These are phyloP conservation scores for Montifringilla adamsi DNA, from an alignment of 2,113 vertebrate genomes.

Conservation along the genomic window DNA sequence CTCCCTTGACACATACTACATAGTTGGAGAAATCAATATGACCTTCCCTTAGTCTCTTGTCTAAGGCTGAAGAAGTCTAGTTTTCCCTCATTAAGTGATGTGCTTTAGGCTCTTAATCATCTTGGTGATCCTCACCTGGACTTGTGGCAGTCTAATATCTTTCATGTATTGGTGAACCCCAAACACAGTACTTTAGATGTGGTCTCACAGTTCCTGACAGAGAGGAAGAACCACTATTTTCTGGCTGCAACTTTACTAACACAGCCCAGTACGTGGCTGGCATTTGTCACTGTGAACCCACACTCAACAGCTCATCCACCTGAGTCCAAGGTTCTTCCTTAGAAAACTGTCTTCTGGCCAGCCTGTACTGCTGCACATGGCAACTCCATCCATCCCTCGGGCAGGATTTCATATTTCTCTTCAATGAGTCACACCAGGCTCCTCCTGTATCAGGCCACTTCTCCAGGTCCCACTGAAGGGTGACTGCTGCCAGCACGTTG, in stretches of 20 bases:
- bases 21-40: background rate
- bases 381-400: background rate
- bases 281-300: background rate
- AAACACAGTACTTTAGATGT: background rate
- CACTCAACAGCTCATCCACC: background rate
- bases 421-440: background rate
- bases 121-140: background rate
- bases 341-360: background rate
- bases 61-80: background rate
- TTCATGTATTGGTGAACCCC: background rate
- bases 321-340: background rate
- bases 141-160: background rate
- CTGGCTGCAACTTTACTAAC: background rate
- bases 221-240: background rate
- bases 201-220: background rate
- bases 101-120: background rate
- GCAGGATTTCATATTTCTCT: background rate
- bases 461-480: background rate
- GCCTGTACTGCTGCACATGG: background rate
- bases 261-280: rapidly evolving
- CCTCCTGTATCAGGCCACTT: background rate
- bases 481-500: background rate
- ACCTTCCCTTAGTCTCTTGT: background rate
- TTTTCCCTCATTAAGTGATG: background rate
- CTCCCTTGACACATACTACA: background rate